Base-by-base conservation (phyloP, 1,140 invertebrate genomes). In the Ceratosolen fusciceps region DNA sequence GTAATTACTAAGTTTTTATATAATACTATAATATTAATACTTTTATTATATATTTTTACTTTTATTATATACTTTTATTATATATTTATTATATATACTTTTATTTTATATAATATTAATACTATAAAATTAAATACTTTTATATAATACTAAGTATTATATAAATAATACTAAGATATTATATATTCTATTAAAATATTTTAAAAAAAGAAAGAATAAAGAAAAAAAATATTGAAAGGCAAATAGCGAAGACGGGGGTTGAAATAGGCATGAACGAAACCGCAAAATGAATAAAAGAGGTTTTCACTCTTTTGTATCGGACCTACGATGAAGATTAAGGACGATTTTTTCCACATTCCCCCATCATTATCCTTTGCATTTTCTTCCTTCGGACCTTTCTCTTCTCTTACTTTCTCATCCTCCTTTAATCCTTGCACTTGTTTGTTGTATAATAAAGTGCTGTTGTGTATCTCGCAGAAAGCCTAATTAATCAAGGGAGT, bases 271-370 rank as follows among this genome's bases (percentile, higher is more conserved):
- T 68, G 65, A 73, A 76, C 81, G 80, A 82, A 82, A 82, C 76
- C 81, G 77, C 77, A 67, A 68, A n/a, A 82, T 80, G 78, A 82
- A 77, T 80, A 82, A 82, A 77, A 73, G 62, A 49, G 58, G 10
- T 29, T 49, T 5, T 73, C 52, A 29, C 68, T 47, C 77, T 2
- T 71, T 21, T 8, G 37, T 2, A 19, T 14, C 8, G 9, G 26
- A 34, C 60, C 58, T 67, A 73, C 62, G 34, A 58, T 29, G 72
- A 58, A 62, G 73, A 81, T 81, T 81, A 78, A 78, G 80, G 60
- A 58, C 65, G 31, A 47, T 56, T 78, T 74, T n/a, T 10, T 39
- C 52, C 81, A 81, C 81, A 73, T 21, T 16, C 1, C 29, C 58
- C 82, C 82, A 5, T 4, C 39, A 34, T 21, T 37, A 31, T 16